Base-by-base conservation (phyloP, 2,113 vertebrate genomes). In the Clarias gariepinus region DNA sequence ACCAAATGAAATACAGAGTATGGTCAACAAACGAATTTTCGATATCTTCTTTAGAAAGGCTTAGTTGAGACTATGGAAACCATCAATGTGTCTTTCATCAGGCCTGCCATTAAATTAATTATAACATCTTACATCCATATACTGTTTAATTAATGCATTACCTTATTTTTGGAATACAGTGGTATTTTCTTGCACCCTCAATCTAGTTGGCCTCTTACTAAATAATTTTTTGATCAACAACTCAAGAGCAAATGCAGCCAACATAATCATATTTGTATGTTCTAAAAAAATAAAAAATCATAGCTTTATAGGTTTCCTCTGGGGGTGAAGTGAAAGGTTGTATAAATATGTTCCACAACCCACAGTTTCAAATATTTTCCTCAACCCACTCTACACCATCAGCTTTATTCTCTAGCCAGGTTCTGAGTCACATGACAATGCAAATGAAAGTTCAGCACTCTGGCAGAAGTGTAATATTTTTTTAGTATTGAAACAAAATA, bases 301-400 rank as follows among this genome's bases (percentile, higher is more conserved):
- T 28, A 77, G 19, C 9, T 73, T 47, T 10, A 23, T 47, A 33
- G 30, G 33, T 61, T 85, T 85, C 71, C 71, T 47, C 58, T 52
- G 83, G 57, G 83, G 83, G 83, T 85, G 83, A 63, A 41, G n/a
- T 47, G 57, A 36, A 52, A 76, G 25, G n/a, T 7, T 47, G 69
- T 19, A 2, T 18, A 77, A 28, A 77, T 8, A 16, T 28, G 74
- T 77, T 55, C 74, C 52, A 7, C 74, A 55, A 77, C 47, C 69
- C 36, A 76, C 73, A 76, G 23, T 3, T 76, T 19, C 10, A 60
- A 74, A 47, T 52, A 16, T 58, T 61, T 77, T 85, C 68, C 68
- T 30, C 23, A 84, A 28, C 83, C 69, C 33, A 58, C 82, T 74
- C 30, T 60, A 9, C 13, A 74, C 30, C 3, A 58, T 47, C 33